Conservation (phyloP, 2,888 invertebrate species). For the Dryomyza anilis region DNA sequence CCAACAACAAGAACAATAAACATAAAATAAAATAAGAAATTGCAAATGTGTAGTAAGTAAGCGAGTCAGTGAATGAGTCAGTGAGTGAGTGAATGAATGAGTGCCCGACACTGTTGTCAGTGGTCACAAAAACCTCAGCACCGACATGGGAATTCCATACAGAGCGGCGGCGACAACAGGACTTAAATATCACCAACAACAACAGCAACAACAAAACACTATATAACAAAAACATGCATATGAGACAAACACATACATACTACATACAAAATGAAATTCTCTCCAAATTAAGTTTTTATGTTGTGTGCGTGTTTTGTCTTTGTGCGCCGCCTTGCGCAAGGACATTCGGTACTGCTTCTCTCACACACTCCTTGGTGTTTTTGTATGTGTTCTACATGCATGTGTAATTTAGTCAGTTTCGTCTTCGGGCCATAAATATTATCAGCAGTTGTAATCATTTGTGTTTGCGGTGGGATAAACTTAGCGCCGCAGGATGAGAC, state of each 20-base stretch:
- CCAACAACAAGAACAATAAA: not conserved
- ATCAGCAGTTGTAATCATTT: not conserved
- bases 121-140: not conserved
- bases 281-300: constrained; percentile 5
- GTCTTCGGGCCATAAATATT: not conserved
- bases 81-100: not conserved
- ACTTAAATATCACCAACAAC: not conserved
- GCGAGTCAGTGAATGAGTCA: not conserved
- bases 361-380: not conserved
- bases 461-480: not conserved
- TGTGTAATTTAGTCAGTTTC: not conserved
- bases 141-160: not conserved
- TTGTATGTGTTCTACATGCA: not conserved
- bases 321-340: not conserved
- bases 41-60: not conserved
- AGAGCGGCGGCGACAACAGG: not conserved
- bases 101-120: not conserved
- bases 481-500: too few species aligned
- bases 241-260: not conserved
- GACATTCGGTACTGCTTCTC: not conserved
- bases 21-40: not conserved
- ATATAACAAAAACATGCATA: too few species aligned
- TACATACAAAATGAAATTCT: not conserved
- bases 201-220: not conserved
- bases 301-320: constrained; percentile 9